Base-by-base conservation (phyloP, 2,797 vertebrate genomes). In the Meriones psammophilus region DNA sequence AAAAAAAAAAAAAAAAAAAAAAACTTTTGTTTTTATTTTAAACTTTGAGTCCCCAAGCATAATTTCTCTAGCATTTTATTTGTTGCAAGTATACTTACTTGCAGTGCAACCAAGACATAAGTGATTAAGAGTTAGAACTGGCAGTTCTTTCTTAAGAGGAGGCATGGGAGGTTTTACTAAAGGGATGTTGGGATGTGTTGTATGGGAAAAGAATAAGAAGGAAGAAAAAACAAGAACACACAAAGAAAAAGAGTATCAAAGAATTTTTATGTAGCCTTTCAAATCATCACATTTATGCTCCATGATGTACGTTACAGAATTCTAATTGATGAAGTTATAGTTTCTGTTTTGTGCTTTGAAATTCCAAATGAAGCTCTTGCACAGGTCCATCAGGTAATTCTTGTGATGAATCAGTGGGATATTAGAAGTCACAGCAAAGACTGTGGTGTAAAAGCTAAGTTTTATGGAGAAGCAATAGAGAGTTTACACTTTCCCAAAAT, bases 341-440 rank as follows among this genome's bases (percentile, higher is more conserved):
- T 78, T 62, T 78, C 8, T 46, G 5, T 36, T 58, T 76, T 93
- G 10, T 50, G 6, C 78, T 91, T 96, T 83, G 26, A 91, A 88
- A 73, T 66, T 4, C 7, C 42, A 50, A 50, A 50, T 50, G 50
- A 50, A 8, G 50, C 10, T 50, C 50, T 50, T 50, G 8, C 4
- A 8, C 10, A 62, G 36, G 9, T 13, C 22, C n/a, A 28, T 77
- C 10, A 50, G 83, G 18, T 6, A 18, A 4, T 84, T 80, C 8
- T 50, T 79, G 46, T 36, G 60, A 28, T 73, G 77, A 66, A 39
- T 42, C 15, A 76, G 33, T 42, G 18, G 4, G 18, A 2, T 15
- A 71, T 42, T 46, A 56, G 2, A 17, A 54, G 85, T 81, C 33
- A 62, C 24, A 56, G 26, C 10, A 71, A 56, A 71, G 3, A 46